These are phyloP conservation scores for Chamaea fasciata DNA, from an alignment of 2,113 vertebrate genomes.

Conservation along the genomic window DNA sequence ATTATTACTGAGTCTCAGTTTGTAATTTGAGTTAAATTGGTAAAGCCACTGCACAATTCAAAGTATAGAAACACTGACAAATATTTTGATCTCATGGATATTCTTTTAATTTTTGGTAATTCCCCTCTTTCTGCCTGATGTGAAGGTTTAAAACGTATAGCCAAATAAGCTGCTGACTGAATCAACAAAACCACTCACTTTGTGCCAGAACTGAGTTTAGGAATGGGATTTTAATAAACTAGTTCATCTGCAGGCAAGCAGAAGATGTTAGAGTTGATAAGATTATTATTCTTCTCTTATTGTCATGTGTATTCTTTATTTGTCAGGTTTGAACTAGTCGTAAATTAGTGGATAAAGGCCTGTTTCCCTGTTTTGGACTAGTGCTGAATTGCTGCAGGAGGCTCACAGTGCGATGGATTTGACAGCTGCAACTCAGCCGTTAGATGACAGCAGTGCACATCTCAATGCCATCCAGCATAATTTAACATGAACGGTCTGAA, in stretches of 20 bases:
- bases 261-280: not conserved
- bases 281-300: not conserved
- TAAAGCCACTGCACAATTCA: not conserved
- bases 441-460: conserved; percentile 27
- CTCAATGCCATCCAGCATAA: conserved; percentile 41
- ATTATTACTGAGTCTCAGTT: not conserved
- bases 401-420: not conserved
- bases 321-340: not conserved
- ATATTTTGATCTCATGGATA: not conserved
- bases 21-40: not conserved
- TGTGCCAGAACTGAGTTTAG: not conserved
- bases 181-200: not conserved
- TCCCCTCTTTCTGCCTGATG: not conserved
- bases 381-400: not conserved
- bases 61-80: not conserved
- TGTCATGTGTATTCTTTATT: not conserved
- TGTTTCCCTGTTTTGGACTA: not conserved
- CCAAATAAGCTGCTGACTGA: not conserved
- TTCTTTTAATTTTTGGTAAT: not conserved
- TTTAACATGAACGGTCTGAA: conserved; percentile 53
- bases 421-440: not conserved
- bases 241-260: not conserved
- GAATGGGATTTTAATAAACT: not conserved
- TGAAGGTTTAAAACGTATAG: not conserved
- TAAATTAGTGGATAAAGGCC: conserved; percentile 11